A percentile compares a stretch with the other conserved stretches of the same genome.
phyloP scores from a whole-genome alignment of 2,888 invertebrate genomes.

The Phania funesta region DNA sequence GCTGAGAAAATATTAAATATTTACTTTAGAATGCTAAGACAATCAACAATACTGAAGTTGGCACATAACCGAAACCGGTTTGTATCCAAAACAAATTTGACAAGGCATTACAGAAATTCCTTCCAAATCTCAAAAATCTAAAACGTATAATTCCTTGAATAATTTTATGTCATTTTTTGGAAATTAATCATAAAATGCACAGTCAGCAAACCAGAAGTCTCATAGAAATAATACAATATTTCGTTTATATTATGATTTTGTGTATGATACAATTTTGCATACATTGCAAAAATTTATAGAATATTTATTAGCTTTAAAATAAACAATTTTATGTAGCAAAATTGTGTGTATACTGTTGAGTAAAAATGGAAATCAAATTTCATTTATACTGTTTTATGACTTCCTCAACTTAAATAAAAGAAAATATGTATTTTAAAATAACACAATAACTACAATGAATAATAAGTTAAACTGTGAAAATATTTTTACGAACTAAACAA shows the following conservation, averaged over 20 bases:
- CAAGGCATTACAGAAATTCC: too few relatives aligned
- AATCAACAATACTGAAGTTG: too few relatives aligned
- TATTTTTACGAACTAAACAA: constrained; percentile 13
- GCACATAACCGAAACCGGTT: too few relatives aligned
- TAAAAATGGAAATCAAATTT: neutral
- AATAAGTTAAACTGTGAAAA: constrained; percentile 1
- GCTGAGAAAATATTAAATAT: too few relatives aligned
- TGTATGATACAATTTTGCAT: neutral
- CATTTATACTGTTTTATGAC: constrained; percentile 43
- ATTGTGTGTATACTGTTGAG: constrained; percentile 10
- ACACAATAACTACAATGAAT: constrained; percentile 18
- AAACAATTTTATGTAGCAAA: neutral
- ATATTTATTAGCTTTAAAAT: neutral
- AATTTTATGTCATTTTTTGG: too few relatives aligned
- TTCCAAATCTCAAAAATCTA: too few relatives aligned
- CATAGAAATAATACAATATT: neutral
- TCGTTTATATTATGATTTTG: neutral
- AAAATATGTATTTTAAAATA: constrained; percentile 8
- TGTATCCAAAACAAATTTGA: too few relatives aligned
- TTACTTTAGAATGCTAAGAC: too few relatives aligned
- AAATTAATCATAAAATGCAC: too few relatives aligned
- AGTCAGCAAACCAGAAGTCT: neutral
- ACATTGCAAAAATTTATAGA: neutral
- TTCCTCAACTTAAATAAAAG: constrained; percentile 51
- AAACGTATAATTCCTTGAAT: too few relatives aligned